Conservation (phyloP, 2,888 invertebrate genomes). For the Apotomis turbidana region DNA sequence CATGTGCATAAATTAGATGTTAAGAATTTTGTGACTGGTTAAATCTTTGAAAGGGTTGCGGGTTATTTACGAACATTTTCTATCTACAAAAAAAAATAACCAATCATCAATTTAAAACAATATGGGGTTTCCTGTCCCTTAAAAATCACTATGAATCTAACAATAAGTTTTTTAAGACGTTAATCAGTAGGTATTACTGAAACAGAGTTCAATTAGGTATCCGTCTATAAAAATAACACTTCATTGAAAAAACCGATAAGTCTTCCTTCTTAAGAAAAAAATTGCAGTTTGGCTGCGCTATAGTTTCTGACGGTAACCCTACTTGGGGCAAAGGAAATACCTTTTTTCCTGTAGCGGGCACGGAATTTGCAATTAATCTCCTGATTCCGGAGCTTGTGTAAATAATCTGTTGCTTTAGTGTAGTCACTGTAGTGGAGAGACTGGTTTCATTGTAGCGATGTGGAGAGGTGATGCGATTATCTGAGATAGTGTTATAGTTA, state of each 20-base stretch:
- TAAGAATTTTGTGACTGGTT: background rate
- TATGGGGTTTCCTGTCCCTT: too few species aligned
- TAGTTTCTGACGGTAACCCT: conserved; percentile 24
- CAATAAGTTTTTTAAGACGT: too few species aligned
- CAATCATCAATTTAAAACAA: too few species aligned
- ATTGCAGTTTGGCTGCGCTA: background rate
- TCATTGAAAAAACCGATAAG: background rate
- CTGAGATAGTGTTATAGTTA: background rate
- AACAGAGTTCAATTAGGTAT: too few species aligned
- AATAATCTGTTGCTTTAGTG: conserved; percentile 59
- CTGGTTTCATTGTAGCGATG: conserved; percentile 21
- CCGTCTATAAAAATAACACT: too few species aligned
- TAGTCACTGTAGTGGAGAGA: conserved; percentile 14
- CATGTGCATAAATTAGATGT: conserved; percentile 12
- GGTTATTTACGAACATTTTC: too few species aligned
- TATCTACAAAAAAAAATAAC: too few species aligned
- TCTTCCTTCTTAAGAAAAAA: background rate
- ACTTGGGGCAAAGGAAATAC: conserved; percentile 48
- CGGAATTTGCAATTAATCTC: conserved; percentile 64
- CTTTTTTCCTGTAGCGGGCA: conserved; percentile 57
- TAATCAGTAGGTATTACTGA: too few species aligned
- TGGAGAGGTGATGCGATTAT: conserved; percentile 9
- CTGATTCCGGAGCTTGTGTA: conserved; percentile 52
- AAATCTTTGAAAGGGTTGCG: too few species aligned
- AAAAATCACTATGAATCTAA: too few species aligned